These are phyloP conservation scores for Elegia similella DNA, from an alignment of 2,888 invertebrate species.

Conservation along the genomic window DNA sequence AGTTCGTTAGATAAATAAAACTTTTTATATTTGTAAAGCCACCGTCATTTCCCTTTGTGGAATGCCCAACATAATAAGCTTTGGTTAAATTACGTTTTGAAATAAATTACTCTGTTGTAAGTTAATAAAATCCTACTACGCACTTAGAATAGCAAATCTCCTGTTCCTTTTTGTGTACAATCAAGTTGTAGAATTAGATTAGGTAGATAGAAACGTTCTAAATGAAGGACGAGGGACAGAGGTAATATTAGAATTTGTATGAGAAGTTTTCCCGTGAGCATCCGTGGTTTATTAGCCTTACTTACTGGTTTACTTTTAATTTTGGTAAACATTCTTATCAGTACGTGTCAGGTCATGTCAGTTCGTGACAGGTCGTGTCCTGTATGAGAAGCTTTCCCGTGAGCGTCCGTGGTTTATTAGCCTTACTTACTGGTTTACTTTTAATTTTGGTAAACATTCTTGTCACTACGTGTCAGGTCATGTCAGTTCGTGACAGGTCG, in stretches of 20 bases:
- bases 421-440: too few relatives aligned
- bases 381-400: not conserved
- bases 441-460: too few relatives aligned
- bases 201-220: not conserved
- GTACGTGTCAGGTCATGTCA: too few relatives aligned
- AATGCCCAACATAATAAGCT: slow-evolving; percentile 7
- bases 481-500: too few relatives aligned
- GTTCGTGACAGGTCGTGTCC: too few relatives aligned
- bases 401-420: too few relatives aligned
- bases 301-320: too few relatives aligned
- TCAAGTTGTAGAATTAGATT: slow-evolving; percentile 2
- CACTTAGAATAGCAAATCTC: slow-evolving; percentile 2
- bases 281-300: too few relatives aligned
- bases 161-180: slow-evolving; percentile 2
- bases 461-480: too few relatives aligned
- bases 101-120: slow-evolving; percentile 6
- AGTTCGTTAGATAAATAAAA: not conserved
- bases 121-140: slow-evolving; percentile 9
- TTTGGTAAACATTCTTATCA: too few relatives aligned
- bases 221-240: not conserved
- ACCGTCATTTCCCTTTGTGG: slow-evolving; percentile 1
- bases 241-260: not conserved
- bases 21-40: not conserved
- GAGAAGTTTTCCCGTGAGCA: not conserved
- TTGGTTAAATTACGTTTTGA: slow-evolving; percentile 10